These are phyloP conservation scores for Ypsolopha scabrella DNA, from an alignment of 2,888 invertebrate genomes.

Conservation along the genomic window DNA sequence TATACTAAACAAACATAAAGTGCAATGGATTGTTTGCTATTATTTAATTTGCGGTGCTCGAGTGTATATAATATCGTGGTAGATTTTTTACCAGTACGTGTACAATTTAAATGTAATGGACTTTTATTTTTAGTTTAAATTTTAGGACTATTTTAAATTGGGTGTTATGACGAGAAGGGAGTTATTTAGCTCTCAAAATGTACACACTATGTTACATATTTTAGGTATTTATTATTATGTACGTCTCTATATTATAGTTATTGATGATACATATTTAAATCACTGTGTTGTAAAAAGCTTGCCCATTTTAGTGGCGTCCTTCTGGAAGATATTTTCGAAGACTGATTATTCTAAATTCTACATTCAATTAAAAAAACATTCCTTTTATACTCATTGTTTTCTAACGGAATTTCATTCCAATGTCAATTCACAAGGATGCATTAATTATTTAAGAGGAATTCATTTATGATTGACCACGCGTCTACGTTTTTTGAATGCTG, in stretches of 20 bases:
- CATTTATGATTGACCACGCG: too few relatives aligned
- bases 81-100: constrained; percentile 61
- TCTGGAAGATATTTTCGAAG: constrained; percentile 52
- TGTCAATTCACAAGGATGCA: neutral
- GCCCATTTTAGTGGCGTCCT: constrained; percentile 25
- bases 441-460: too few relatives aligned
- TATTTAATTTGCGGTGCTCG: constrained; percentile 57
- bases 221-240: constrained; percentile 61
- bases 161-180: constrained; percentile 9
- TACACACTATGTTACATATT: constrained; percentile 35
- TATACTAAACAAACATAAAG: constrained; percentile 15
- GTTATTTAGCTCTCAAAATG: constrained; percentile 13
- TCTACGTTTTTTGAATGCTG: too few relatives aligned
- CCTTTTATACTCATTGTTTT: constrained; percentile 18
- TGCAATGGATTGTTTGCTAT: constrained; percentile 1
- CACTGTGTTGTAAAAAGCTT: constrained; percentile 24
- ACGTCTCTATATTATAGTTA: constrained; percentile 10
- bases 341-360: constrained; percentile 67
- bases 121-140: constrained; percentile 35
- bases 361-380: constrained; percentile 41
- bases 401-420: neutral
- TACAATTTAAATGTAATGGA: constrained; percentile 50
- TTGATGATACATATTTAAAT: constrained; percentile 19
- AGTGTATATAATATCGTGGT: constrained; percentile 62
- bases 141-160: neutral